Base-by-base conservation (phyloP, 2,113 vertebrate genomes). In the Phrynosoma blainvillii region DNA sequence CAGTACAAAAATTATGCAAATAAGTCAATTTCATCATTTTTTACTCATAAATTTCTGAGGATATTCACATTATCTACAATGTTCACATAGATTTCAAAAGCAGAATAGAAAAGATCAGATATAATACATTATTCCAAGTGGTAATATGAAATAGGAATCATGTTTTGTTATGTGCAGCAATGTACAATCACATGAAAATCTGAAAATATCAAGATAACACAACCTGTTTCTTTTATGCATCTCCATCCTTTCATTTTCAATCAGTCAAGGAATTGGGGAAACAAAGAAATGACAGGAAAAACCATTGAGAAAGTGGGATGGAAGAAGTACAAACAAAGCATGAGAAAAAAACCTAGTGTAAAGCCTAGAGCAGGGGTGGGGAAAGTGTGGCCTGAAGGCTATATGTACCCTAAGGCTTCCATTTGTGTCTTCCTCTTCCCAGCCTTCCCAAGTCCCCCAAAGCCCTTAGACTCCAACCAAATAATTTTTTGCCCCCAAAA, bases 1-100 rank as follows among this genome's bases (percentile, higher is more conserved):
- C 27, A 62, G 21, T 23, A 27, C 1, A 23, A 40, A 1, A 32
- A 47, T 14, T 86, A 6, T 71, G 30, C 85, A 66, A 88, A 20
- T 87, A 5, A 84, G 12, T 42, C 47, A 80, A 90, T 10, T 2
- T 42, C 1, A 86, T 2, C 18, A 75, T 32, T 84, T 1, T 81
- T 87, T 87, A 86, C 2, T 5, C 14, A 85, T 65, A 87, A 66
- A 84, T 30, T 32, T 89, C 66, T 52, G 36, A 32, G 77, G 82
- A 92, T 87, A 21, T 82, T 80, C 36, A 32, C 36, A 32, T 78
- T 20, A 66, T 42, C 25, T 47, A 36, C 4, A 27, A 81, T 90
- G 85, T 56, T 74, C 85, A 87, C 81, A 77, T 85, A 91, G 89
- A 84, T 16, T 66, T 80, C 85, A 18, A 75, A 23, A 90, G 27